Evolutionary conservation across 2,888 invertebrate species (phyloP), one percentile per base, ranked within the genome.

Genomic region (Chymomyza fuscimana): DNA sequence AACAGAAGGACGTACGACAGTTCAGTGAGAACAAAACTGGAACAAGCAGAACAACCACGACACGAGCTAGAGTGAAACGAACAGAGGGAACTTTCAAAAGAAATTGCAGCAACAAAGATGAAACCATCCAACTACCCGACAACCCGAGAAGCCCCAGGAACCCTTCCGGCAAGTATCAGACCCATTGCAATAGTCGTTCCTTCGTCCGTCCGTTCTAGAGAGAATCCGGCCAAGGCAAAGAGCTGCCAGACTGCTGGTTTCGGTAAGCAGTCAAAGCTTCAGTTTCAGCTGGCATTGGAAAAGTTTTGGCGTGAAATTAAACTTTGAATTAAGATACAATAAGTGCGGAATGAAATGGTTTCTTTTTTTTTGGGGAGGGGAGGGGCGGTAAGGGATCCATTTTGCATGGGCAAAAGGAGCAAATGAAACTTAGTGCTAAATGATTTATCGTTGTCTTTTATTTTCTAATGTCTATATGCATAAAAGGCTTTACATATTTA

Each of bases 241-340:
- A 12, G 40, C 40, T 46, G 40, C 40, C 40, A 12, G 40, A 46
- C 40, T 3, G 40, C 12, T 54, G 22, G 22, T n/a, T 19, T 22
- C 16, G 16, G 54, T 54, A 54, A 54, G 22, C 7, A 54, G 54
- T 19, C 15, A 54, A 54, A 22, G 54, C 22, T 22, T 54, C 54
- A 16, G 54, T n/a, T 54, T n/a, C 54, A 59, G 63, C 63, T 61
- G 68, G n/a, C 63, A n/a, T 40, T 50, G 51, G 62, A 73, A 69
- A 79, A 86, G 76, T 83, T 86, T 81, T 76, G 77, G 79, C 86
- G 83, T 83, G 77, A 83, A 82, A 83, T 77, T 77, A 72, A 75
- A 80, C 76, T 82, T 78, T 79, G 70, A 78, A 86, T 83, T 82
- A 86, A 82, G 76, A 79, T 70, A 80, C 79, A 75, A 78, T 68